Evolutionary conservation across 2,888 invertebrate genomes (phyloP).

Genomic region (Aphodius sticticus): DNA sequence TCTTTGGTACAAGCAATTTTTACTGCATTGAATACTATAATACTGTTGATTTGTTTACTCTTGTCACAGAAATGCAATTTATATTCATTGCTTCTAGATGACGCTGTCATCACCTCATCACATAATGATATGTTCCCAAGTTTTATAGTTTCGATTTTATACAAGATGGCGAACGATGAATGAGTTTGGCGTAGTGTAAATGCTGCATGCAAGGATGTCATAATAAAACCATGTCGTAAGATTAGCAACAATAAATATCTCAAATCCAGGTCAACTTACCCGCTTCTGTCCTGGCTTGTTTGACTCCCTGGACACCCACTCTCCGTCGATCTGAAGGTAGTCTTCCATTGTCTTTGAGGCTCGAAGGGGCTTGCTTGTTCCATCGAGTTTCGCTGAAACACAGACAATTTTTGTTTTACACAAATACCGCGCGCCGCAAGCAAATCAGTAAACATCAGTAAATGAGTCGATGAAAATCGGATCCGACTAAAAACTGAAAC

Average conservation of each 20-base stretch:
- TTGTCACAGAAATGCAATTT: no score
- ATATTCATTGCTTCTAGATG: no score
- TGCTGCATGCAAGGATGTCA: neutral
- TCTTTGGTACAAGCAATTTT: no score
- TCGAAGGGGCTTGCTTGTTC: conserved; percentile 78
- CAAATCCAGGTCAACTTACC: conserved; percentile 65
- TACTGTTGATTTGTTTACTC: no score
- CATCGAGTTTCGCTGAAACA: conserved; percentile 90
- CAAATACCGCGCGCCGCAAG: conserved; percentile 21
- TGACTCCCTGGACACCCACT: conserved; percentile 66
- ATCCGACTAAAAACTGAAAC: conserved; percentile 24
- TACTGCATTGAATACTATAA: no score
- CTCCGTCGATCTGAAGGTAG: conserved; percentile 86
- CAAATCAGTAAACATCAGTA: neutral
- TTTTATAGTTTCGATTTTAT: no score
- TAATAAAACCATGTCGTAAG: conserved; percentile 4
- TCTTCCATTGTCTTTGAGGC: conserved; percentile 84
- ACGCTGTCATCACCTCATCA: no score
- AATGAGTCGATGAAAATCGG: conserved; percentile 13
- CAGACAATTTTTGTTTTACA: conserved; percentile 39
- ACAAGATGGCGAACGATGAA: no score
- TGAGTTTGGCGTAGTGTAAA: no score
- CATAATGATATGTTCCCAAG: no score
- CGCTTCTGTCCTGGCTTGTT: conserved; percentile 83
- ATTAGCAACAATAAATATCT: neutral